Evolutionary conservation across 2,888 invertebrate genomes (phyloP).

Genomic region (Drepana falcataria): DNA sequence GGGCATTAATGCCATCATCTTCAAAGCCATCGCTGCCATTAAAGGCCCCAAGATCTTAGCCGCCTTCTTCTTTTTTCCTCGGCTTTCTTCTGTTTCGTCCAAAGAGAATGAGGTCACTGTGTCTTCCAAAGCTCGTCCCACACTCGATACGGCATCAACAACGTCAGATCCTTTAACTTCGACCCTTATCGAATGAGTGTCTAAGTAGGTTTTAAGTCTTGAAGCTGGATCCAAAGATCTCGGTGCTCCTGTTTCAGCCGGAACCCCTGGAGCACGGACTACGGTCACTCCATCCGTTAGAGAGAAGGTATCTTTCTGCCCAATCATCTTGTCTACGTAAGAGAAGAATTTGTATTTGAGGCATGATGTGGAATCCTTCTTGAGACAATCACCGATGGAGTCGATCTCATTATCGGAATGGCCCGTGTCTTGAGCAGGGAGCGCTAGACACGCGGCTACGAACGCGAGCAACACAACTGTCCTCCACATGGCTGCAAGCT

Average conservation of each 20-base stretch:
- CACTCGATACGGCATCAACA: conserved; percentile 87
- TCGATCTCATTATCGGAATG: conserved; percentile 88
- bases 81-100: conserved; percentile 82
- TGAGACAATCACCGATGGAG: conserved; percentile 87
- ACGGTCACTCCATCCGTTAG: conserved; percentile 91
- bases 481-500: conserved; percentile 63
- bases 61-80: conserved; percentile 85
- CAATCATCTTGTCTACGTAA: conserved; percentile 90
- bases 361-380: conserved; percentile 90
- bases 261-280: conserved; percentile 84
- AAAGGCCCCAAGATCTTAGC: conserved; percentile 88
- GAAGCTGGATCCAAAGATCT: conserved; percentile 84
- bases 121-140: conserved; percentile 88
- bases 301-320: conserved; percentile 88
- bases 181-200: conserved; percentile 89
- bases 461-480: conserved; percentile 49
- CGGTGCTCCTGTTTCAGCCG: conserved; percentile 87
- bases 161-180: conserved; percentile 92
- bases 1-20: conserved; percentile 88
- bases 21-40: conserved; percentile 85
- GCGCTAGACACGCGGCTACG: conserved; percentile 78
- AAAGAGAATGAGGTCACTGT: conserved; percentile 82
- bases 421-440: conserved; percentile 84
- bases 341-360: conserved; percentile 92
- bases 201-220: conserved; percentile 86